These are phyloP conservation scores for Pituophis catenifer DNA, from an alignment of 2,113 vertebrate species.

Conservation along the genomic window DNA sequence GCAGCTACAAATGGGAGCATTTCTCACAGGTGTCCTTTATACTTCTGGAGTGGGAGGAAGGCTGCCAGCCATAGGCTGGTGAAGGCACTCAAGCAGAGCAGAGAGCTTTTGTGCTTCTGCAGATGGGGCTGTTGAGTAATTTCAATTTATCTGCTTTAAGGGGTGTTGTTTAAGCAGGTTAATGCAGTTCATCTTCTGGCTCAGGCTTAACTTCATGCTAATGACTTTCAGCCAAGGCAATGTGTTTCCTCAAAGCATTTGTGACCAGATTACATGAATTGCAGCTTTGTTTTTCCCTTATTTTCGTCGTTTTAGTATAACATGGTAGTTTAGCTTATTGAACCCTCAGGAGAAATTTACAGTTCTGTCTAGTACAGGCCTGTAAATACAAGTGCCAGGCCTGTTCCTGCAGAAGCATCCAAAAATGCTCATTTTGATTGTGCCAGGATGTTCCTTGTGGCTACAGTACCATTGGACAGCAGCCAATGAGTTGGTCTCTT, in stretches of 20 bases:
- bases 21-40: constrained; percentile 39
- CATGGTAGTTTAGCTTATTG: background rate
- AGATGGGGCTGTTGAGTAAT: constrained; percentile 53
- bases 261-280: background rate
- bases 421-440: background rate
- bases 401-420: background rate
- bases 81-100: constrained; percentile 31
- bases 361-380: background rate
- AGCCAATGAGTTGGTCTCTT: background rate
- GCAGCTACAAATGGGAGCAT: constrained; percentile 25
- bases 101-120: constrained; percentile 34
- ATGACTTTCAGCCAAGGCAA: constrained; percentile 36
- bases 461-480: background rate
- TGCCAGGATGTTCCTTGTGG: background rate
- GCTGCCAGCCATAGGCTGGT: constrained; percentile 3
- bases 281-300: background rate
- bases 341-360: background rate
- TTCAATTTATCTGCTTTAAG: constrained; percentile 60
- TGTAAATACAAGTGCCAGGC: background rate
- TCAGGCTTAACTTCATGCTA: constrained; percentile 28
- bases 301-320: background rate
- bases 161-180: constrained; percentile 43
- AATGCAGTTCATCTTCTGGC: constrained; percentile 44
- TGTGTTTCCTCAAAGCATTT: background rate
- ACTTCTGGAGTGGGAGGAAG: constrained; percentile 5